Base-by-base conservation (phyloP, 2,888 invertebrate genomes). In the Tribolium freemani region DNA sequence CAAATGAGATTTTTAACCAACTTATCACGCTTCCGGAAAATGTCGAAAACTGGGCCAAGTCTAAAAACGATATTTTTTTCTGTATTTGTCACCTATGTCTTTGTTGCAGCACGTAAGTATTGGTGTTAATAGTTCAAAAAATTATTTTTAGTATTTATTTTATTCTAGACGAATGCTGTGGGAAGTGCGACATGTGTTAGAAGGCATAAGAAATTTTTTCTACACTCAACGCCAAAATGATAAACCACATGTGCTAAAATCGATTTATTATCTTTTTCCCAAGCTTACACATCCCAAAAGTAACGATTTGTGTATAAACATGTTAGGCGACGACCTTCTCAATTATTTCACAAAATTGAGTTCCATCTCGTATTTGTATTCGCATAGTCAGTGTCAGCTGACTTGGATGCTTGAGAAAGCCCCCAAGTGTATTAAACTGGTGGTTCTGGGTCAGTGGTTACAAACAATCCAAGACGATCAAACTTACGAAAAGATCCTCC, bases 181-280 rank as follows among this genome's bases (percentile, higher is more conserved):
- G 69, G 51, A 69, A 51, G 38, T 48, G 20, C 0, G n/a, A 38
- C 20, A 50, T n/a, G 44, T 60, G 5, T n/a, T 69, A 1, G 10
- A 50, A 5, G 13, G 50, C 2, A 51, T 60, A 4, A 38, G 16
- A 11, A n/a, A 16, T 1, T 60, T 16, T 44, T 60, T 69, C 31
- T 58, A 69, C 44, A 46, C 8, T 13, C 11, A 30, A 50, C 11
- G 20, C 11, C 13, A 51, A 6, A n/a, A 1, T 10, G 9, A 10
- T 6, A 21, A 21, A 11, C 11, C 13, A 5, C 30, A 21, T 48
- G 31, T 57, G 4, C 21, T 69, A 16, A 60, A 58, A 58, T 58
- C 60, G n/a, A 50, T 69, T 3, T 58, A 51, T 51, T 58, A 31
- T 10, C 44, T 69, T 2, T 69, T 58, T 26, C 60, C 69, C 3